Evolutionary conservation across 2,113 vertebrate genomes (phyloP).

Genomic region (Pedetes capensis): DNA sequence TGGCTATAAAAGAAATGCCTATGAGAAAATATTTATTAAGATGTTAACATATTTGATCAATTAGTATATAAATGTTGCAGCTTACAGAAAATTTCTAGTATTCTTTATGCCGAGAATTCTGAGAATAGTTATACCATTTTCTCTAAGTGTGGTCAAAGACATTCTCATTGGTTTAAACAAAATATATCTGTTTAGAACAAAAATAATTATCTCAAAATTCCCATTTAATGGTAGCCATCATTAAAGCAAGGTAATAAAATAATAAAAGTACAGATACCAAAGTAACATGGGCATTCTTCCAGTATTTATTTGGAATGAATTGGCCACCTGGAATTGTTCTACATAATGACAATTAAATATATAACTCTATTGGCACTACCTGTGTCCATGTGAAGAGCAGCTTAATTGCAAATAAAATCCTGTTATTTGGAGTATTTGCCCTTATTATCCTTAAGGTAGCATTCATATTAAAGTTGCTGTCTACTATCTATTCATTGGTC

Average conservation of each 20-base stretch:
- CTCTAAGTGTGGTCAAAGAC: background rate
- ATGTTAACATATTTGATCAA: slow-evolving; percentile 73
- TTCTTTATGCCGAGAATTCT: background rate
- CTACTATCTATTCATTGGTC: background rate
- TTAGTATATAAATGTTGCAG: slow-evolving; percentile 51
- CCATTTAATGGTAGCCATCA: background rate
- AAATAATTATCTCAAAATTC: background rate
- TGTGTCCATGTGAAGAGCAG: background rate
- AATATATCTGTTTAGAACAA: background rate
- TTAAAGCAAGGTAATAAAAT: background rate
- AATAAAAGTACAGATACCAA: background rate
- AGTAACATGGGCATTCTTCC: background rate
- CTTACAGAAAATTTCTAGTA: background rate
- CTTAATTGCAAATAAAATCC: background rate
- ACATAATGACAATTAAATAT: background rate
- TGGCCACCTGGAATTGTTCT: background rate
- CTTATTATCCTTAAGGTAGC: background rate
- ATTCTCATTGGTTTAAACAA: background rate
- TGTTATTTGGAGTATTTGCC: background rate
- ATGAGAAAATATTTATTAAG: slow-evolving; percentile 73
- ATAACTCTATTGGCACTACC: background rate
- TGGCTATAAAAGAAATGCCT: slow-evolving; percentile 56
- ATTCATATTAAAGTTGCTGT: background rate
- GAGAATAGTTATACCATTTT: background rate
- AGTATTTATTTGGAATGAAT: background rate